Conservation (phyloP, 2,113 vertebrate genomes). For the Rhabdornis inornatus region DNA sequence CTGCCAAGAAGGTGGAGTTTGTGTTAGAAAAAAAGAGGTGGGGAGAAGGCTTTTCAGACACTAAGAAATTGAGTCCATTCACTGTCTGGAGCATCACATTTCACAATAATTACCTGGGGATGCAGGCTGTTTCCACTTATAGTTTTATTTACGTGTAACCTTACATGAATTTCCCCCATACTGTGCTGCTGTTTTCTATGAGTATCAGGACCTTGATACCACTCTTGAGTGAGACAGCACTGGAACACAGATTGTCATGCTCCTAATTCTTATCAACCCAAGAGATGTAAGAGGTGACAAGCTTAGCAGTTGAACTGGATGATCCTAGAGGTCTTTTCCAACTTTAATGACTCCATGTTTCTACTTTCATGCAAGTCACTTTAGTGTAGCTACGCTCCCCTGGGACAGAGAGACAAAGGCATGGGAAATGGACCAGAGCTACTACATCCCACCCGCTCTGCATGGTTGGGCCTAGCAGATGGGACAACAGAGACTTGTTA, state of each 20-base stretch:
- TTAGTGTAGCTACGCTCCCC: accelerated
- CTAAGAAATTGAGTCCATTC: neutral
- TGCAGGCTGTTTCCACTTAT: neutral
- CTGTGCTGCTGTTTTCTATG: neutral
- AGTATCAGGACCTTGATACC: neutral
- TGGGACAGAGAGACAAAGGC: neutral
- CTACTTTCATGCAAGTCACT: neutral
- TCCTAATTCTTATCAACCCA: neutral
- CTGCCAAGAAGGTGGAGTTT: neutral
- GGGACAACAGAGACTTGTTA: neutral
- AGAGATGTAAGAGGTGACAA: neutral
- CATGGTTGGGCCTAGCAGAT: accelerated
- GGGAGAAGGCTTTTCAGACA: neutral
- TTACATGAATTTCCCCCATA: neutral
- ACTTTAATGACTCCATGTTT: neutral
- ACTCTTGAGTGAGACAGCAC: neutral
- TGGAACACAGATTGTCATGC: neutral
- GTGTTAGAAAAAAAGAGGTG: neutral
- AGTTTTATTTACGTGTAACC: neutral
- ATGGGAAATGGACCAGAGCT: accelerated
- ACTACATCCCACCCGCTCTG: neutral
- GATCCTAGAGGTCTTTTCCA: neutral
- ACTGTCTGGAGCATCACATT: neutral
- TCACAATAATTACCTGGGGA: neutral
- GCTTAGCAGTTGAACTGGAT: neutral